These are phyloP conservation scores for Noctua janthe DNA, from an alignment of 2,888 invertebrate genomes.

Conservation along the genomic window DNA sequence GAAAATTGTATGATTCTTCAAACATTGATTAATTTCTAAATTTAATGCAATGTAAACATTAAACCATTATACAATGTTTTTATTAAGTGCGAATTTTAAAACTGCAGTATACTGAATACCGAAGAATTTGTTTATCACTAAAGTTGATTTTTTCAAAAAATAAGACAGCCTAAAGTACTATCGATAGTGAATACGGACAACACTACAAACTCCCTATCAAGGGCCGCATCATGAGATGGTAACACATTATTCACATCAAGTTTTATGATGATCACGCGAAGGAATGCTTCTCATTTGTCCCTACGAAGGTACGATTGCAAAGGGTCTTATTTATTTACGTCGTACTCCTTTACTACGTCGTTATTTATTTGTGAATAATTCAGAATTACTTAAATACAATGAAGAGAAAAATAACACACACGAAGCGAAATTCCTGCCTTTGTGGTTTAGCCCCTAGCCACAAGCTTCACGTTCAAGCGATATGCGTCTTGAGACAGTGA, in stretches of 20 bases:
- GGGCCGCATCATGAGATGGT: slow-evolving; percentile 32
- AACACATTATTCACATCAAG: slow-evolving; percentile 64
- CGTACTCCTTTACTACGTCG: slow-evolving; percentile 13
- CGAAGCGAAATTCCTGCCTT: background rate
- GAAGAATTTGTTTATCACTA: background rate
- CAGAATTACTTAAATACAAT: background rate
- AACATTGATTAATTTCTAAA: background rate
- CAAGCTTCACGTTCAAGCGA: background rate
- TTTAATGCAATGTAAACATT: background rate
- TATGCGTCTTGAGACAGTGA: background rate
- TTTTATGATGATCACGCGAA: slow-evolving; percentile 58
- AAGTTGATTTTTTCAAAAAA: too few species aligned
- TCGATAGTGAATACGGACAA: slow-evolving; percentile 24
- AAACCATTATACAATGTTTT: background rate
- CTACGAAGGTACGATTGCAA: background rate
- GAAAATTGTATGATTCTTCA: background rate
- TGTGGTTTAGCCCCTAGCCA: background rate
- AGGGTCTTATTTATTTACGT: slow-evolving; percentile 37
- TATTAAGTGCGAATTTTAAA: background rate
- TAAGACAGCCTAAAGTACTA: too few species aligned
- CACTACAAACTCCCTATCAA: slow-evolving; percentile 41
- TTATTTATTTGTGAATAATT: slow-evolving; percentile 10
- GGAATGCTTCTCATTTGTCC: slow-evolving; percentile 57
- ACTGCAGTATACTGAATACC: background rate
- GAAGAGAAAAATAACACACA: background rate